Evolutionary conservation across 1,140 invertebrate species (phyloP).

Genomic region (Palaemon carinicauda): DNA sequence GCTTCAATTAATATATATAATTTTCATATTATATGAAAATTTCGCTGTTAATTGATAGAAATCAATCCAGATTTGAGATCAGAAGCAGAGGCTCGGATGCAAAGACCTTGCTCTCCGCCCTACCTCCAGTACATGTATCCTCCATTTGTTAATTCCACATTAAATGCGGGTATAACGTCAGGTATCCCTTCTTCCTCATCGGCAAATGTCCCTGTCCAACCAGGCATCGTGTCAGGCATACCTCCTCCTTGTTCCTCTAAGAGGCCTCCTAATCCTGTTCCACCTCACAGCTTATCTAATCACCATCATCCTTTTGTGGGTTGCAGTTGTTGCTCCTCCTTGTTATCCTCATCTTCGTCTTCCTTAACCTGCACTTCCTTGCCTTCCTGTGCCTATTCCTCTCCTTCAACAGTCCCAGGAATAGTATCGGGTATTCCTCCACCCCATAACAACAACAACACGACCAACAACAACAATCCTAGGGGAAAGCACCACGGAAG

Average conservation of each 20-base stretch:
- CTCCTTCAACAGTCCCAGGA: slow-evolving; percentile 56
- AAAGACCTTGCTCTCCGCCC: slow-evolving; percentile 78
- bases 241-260: slow-evolving; percentile 25
- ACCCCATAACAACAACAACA: slow-evolving; percentile 54
- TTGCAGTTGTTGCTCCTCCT: slow-evolving; percentile 10
- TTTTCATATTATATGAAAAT: not conserved
- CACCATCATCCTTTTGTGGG: slow-evolving; percentile 18
- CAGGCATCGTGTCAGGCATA: slow-evolving; percentile 56
- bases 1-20: not conserved
- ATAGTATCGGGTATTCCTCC: slow-evolving; percentile 60
- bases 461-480: slow-evolving; percentile 45
- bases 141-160: not conserved
- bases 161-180: slow-evolving; percentile 38
- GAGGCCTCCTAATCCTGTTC: slow-evolving; percentile 16
- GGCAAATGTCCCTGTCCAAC: slow-evolving; percentile 18
- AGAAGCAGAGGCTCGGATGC: slow-evolving; percentile 89
- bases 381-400: not conserved
- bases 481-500: slow-evolving; percentile 31
- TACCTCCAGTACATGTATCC: slow-evolving; percentile 65
- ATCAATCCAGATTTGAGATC: slow-evolving; percentile 85
- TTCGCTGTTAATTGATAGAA: slow-evolving; percentile 68
- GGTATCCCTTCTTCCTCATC: slow-evolving; percentile 49
- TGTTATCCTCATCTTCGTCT: not conserved
- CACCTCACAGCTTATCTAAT: slow-evolving; percentile 32
- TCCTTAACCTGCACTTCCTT: not conserved